phyloP scores from a whole-genome alignment of 2,888 invertebrate species.

The Pachymerium ferrugineum region DNA sequence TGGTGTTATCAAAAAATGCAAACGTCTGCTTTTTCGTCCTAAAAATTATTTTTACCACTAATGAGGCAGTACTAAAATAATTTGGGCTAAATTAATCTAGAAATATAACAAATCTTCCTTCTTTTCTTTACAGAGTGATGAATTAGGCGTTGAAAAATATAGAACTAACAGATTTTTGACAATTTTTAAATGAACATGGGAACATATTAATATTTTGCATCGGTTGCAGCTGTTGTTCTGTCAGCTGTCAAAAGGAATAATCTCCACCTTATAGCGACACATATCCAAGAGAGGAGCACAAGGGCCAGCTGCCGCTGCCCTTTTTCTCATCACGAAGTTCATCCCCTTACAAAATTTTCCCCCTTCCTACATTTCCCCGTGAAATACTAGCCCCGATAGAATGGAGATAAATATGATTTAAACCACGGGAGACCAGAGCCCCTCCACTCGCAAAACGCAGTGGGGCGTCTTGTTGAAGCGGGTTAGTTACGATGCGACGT shows the following conservation, averaged over 20 bases:
- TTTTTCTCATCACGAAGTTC: conserved; percentile 25
- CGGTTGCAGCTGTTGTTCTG: conserved; percentile 23
- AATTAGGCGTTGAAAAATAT: too few relatives aligned
- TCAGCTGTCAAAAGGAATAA: conserved; percentile 22
- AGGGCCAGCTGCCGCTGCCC: conserved; percentile 27
- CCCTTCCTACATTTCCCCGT: conserved; percentile 12
- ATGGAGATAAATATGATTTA: conserved; percentile 27
- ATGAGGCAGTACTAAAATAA: too few relatives aligned
- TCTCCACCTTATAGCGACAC: conserved; percentile 17
- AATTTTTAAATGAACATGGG: not conserved
- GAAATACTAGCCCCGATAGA: conserved; percentile 19
- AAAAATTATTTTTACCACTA: too few relatives aligned
- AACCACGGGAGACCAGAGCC: conserved; percentile 19
- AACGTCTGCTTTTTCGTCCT: too few relatives aligned
- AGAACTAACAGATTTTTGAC: not conserved
- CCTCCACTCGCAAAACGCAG: conserved; percentile 8
- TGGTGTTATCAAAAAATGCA: too few relatives aligned
- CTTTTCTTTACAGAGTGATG: too few relatives aligned
- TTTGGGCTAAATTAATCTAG: too few relatives aligned
- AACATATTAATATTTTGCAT: conserved; percentile 21
- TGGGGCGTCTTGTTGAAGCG: conserved; percentile 22
- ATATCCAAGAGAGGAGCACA: not conserved
- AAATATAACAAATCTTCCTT: too few relatives aligned
- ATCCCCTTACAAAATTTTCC: not conserved
- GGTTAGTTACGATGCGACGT: conserved; percentile 25